Conservation (phyloP, 2,113 vertebrate genomes). For the Hucho hucho region DNA sequence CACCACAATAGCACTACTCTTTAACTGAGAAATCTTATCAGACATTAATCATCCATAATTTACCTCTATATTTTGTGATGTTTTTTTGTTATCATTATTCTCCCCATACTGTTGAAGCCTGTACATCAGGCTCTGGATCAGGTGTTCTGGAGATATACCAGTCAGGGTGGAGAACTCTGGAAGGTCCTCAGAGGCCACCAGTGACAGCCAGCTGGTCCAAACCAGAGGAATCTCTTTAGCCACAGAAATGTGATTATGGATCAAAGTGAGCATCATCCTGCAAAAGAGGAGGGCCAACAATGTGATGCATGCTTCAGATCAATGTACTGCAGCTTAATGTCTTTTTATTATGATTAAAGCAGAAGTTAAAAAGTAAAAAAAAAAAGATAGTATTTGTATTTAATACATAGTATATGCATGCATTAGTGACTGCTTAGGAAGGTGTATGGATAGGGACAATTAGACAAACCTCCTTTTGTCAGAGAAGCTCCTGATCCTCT, state of each 20-base stretch:
- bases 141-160: slow-evolving; percentile 29
- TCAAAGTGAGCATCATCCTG: slow-evolving; percentile 55
- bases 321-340: neutral
- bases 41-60: too few species aligned
- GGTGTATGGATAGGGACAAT: too few species aligned
- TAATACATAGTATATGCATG: too few species aligned
- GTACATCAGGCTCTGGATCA: slow-evolving; percentile 66
- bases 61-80: slow-evolving; percentile 48
- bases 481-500: rapidly evolving
- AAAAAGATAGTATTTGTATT: too few species aligned
- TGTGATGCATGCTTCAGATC: neutral
- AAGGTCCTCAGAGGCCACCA: slow-evolving; percentile 62
- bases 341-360: too few species aligned
- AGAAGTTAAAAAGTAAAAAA: too few species aligned
- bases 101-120: slow-evolving; percentile 42
- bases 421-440: too few species aligned
- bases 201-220: slow-evolving; percentile 59
- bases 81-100: rapidly evolving
- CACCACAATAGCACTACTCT: too few species aligned
- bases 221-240: slow-evolving; percentile 52
- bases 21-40: too few species aligned
- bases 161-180: slow-evolving; percentile 30
- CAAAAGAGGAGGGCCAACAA: neutral
- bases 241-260: slow-evolving; percentile 15
- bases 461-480: slow-evolving; percentile 53